Conservation (phyloP, 2,113 vertebrate species). For the Micromys minutus region DNA sequence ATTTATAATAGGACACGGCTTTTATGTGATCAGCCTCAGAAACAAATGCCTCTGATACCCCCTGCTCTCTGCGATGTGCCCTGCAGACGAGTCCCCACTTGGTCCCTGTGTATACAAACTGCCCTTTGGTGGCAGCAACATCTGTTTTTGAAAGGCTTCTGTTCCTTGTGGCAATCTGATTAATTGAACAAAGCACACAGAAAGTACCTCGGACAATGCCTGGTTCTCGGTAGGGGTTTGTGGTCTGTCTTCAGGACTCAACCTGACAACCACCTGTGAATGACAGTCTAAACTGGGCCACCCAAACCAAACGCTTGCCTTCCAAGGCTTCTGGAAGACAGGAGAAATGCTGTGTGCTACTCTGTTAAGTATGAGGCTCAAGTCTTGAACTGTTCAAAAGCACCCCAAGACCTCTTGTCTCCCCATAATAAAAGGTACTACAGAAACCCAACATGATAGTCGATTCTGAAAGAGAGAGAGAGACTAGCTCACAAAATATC, state of each 20-base stretch:
- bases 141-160: conserved; percentile 55
- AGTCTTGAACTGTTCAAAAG: conserved; percentile 52
- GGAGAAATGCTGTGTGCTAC: background rate
- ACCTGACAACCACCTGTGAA: conserved; percentile 5
- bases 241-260: conserved; percentile 28
- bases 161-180: conserved; percentile 37
- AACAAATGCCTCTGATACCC: background rate
- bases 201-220: background rate
- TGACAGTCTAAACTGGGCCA: background rate
- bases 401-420: background rate
- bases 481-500: conserved; percentile 52
- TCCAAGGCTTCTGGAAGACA: background rate
- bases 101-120: conserved; percentile 40
- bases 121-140: conserved; percentile 50
- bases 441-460: conserved; percentile 59
- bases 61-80: conserved; percentile 3
- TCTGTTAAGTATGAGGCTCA: conserved; percentile 39
- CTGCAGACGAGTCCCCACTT: conserved; percentile 14
- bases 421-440: conserved; percentile 50
- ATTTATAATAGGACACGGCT: background rate
- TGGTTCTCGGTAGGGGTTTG: background rate
- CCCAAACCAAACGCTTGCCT: background rate
- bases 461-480: conserved; percentile 53
- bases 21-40: conserved; percentile 31
- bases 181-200: background rate